Base-by-base conservation (phyloP, 2,797 vertebrate species). In the Lateolabrax maculatus region DNA sequence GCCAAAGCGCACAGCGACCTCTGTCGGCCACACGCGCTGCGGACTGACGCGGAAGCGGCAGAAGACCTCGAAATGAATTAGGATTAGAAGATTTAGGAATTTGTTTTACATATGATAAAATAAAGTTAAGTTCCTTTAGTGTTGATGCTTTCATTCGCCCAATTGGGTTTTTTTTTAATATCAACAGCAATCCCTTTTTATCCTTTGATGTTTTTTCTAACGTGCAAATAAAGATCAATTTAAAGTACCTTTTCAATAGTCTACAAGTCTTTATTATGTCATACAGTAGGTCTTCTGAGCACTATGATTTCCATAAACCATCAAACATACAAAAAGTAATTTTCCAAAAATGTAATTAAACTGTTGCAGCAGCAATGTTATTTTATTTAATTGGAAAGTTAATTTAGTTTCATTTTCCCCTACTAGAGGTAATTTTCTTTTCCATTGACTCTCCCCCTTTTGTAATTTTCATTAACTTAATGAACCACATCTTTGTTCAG, bases 1-100 rank as follows among this genome's bases (percentile, higher is more conserved):
- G 36, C 41, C 56, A 6, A 55, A 37, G 84, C n/a, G 16, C 58
- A 23, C 77, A 85, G 77, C 80, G 81, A 16, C 44, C 58, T 83
- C 95, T 94, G 81, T n/a, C 8, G 92, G 83, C 0, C 8, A 57
- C 27, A 31, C 0, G 10, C 2, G 31, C 3, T 5, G 11, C 11
- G 3, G 12, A 8, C 36, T 6, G 43, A 7, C 25, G 6, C 21
- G 5, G 9, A 29, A 23, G 13, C 23, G 34, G 52, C 23, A 31
- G 7, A 5, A 9, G 0, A 12, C 25, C 31, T 23, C 6, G 2
- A 9, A 19, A 63, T 31, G 31, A 5, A 49, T 58, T 5, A 18
- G 23, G 41, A 46, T 36, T n/a, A n/a, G n/a, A n/a, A n/a, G n/a
- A n/a, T 53, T 55, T 21, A 18, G 23, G 49, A 46, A n/a, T n/a